Percentiles rank a stretch among this genome's conserved stretches.
Evolutionary conservation across 2,797 vertebrate species (phyloP).

Genomic region (Schizothorax lantsangensis): DNA sequence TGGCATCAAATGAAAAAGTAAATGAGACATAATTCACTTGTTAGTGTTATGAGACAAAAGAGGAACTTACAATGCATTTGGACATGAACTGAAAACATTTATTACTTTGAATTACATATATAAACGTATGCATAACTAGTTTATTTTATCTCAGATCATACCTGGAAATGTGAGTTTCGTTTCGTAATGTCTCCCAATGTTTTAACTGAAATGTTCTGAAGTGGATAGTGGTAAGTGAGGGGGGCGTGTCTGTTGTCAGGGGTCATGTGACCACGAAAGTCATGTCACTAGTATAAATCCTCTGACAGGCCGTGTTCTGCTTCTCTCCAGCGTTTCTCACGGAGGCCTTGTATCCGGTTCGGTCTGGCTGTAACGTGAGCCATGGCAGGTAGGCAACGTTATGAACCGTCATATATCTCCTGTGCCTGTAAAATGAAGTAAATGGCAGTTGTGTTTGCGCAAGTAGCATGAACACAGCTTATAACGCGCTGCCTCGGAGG

Average conservation of each 20-base stretch:
- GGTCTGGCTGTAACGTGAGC: slow-evolving; percentile 57
- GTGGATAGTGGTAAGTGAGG: background rate
- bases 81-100: background rate
- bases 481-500: background rate
- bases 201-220: background rate
- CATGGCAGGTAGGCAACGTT: slow-evolving; percentile 75
- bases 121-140: background rate
- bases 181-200: background rate
- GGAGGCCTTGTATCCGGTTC: slow-evolving; percentile 68
- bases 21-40: background rate
- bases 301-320: background rate
- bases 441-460: background rate
- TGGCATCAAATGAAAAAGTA: background rate
- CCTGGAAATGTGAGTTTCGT: background rate
- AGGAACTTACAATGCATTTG: background rate
- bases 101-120: background rate
- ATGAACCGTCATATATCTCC: background rate
- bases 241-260: slow-evolving; percentile 68
- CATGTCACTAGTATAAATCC: slow-evolving; percentile 43
- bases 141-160: background rate
- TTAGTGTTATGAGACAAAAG: too few species aligned
- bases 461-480: background rate
- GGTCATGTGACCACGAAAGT: slow-evolving; percentile 73
- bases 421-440: background rate
- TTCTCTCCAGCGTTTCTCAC: slow-evolving; percentile 68